These are phyloP conservation scores for Epinotia nisella DNA, from an alignment of 2,888 invertebrate species.

Conservation along the genomic window DNA sequence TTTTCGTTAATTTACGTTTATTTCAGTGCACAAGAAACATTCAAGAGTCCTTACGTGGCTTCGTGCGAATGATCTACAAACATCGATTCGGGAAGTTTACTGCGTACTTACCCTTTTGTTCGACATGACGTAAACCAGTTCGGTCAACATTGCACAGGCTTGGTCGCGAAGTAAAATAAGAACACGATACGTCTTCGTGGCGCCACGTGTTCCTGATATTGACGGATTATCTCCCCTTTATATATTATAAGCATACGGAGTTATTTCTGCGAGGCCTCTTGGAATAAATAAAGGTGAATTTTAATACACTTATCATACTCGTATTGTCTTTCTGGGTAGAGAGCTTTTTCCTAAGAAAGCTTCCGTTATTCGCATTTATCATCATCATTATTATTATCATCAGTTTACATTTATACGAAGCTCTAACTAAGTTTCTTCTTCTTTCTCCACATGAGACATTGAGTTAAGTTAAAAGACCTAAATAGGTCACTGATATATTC, in stretches of 20 bases:
- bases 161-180: slow-evolving; percentile 48
- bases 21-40: slow-evolving; percentile 16
- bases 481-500: too few species aligned
- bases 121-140: slow-evolving; percentile 45
- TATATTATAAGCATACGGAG: slow-evolving; percentile 55
- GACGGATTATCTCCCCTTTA: slow-evolving; percentile 61
- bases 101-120: slow-evolving; percentile 44
- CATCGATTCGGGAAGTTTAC: slow-evolving; percentile 43
- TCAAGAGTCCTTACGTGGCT: slow-evolving; percentile 27
- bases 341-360: background rate
- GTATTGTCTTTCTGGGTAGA: background rate
- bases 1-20: slow-evolving; percentile 13
- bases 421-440: too few species aligned
- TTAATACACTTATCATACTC: slow-evolving; percentile 1
- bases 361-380: background rate
- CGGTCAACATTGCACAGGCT: slow-evolving; percentile 41
- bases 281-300: slow-evolving; percentile 22
- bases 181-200: slow-evolving; percentile 54
- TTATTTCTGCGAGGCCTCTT: slow-evolving; percentile 30
- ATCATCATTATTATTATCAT: background rate
- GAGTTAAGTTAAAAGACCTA: too few species aligned
- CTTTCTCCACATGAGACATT: too few species aligned
- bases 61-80: slow-evolving; percentile 39
- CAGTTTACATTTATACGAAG: too few species aligned
- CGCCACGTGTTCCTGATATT: slow-evolving; percentile 65